A percentile compares a stretch with the other conserved stretches of the same genome.
Evolutionary conservation across 2,113 vertebrate species (phyloP).

Genomic region (Epinephelus lanceolatus): DNA sequence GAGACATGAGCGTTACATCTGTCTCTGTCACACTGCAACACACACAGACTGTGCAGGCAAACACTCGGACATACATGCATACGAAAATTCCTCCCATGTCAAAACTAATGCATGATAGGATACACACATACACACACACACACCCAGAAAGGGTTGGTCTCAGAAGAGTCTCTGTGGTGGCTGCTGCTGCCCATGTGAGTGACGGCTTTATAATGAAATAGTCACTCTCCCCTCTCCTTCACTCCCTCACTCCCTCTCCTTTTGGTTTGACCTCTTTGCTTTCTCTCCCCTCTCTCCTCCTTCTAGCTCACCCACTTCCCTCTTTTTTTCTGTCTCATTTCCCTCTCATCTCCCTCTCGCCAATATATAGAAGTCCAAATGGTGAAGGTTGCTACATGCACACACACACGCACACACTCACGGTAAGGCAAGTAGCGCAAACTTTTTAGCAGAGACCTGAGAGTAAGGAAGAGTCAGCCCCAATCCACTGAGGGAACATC

Average conservation of each 20-base stretch:
- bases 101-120: constrained; percentile 39
- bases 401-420: constrained; percentile 32
- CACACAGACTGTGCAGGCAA: constrained; percentile 17
- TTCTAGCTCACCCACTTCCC: constrained; percentile 39
- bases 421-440: constrained; percentile 52
- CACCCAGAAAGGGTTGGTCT: constrained; percentile 43
- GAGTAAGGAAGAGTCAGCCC: constrained; percentile 61
- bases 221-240: constrained; percentile 62
- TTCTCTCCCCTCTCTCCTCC: constrained; percentile 11
- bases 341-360: constrained; percentile 52
- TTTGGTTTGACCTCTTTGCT: constrained; percentile 70
- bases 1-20: constrained; percentile 78
- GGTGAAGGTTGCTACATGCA: constrained; percentile 46
- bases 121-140: constrained; percentile 26
- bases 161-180: constrained; percentile 63
- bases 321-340: constrained; percentile 42
- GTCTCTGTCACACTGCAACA: constrained; percentile 82
- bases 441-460: constrained; percentile 72
- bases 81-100: constrained; percentile 41
- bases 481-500: constrained; percentile 74
- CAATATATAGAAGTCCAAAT: constrained; percentile 52
- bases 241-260: constrained; percentile 40
- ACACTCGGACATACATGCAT: constrained; percentile 5
- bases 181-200: constrained; percentile 67
- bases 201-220: constrained; percentile 78